Base-by-base conservation (phyloP, 2,888 invertebrate genomes). In the Drosophila kanekoi region DNA sequence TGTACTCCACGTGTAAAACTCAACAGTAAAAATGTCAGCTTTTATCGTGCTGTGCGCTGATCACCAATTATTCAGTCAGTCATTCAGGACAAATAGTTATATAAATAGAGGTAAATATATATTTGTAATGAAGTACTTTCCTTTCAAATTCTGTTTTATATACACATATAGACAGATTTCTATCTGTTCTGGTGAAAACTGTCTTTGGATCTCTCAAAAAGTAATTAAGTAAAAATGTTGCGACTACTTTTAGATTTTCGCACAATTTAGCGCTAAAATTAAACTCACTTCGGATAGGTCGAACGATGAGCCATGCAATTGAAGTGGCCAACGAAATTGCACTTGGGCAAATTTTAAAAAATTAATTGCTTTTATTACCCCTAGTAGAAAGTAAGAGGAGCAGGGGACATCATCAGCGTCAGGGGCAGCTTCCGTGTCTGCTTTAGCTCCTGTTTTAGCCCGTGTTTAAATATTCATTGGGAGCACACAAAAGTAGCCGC, bases 281-380 rank as follows among this genome's bases (percentile, higher is more conserved):
- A 80, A 77, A 79, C 60, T 62, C 70, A 65, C 56, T 80, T 74
- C 48, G 9, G 45, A 14, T 32, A 35, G 28, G 40, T 33, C n/a
- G 64, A 45, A 65, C 38, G 49, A 44, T 52, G 43, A 62, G 58
- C 57, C 63, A 44, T 60, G 72, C 59, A 61, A 64, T 57, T 70
- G 56, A 63, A 77, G 64, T 72, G 68, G 53, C 65, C 68, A 53
- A 56, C 72, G 44, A 71, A 82, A 83, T 70, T 74, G 87, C 84
- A 83, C 69, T 84, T 64, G 70, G 81, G 62, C 49, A 62, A 53
- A 73, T 86, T 71, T 65, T 28, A 40, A 69, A 87, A 87, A 84
- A 78, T 69, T 87, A 84, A 84, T 84, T 87, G 83, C 85, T 76
- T 89, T 89, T 65, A 89, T 81, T 83, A 84, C 72, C 75, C 52